A percentile compares a stretch with the other conserved stretches of the same genome.
These are phyloP conservation scores for Trogon melanurus DNA, from an alignment of 2,113 vertebrate genomes.

Conservation along the genomic window DNA sequence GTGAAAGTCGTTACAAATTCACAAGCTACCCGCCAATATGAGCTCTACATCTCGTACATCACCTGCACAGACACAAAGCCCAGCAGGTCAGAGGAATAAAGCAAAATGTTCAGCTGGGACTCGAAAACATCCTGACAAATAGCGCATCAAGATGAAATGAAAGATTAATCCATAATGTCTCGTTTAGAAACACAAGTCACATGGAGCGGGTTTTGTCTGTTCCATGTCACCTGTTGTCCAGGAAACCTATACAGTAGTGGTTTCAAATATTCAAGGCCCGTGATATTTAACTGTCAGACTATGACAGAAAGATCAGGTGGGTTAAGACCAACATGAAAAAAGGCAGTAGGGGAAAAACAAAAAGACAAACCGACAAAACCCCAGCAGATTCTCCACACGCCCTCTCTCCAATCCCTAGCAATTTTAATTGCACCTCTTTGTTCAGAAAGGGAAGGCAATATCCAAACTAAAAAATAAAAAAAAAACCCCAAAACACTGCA, in stretches of 20 bases:
- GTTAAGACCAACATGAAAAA: neutral
- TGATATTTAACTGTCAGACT: neutral
- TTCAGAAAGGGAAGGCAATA: neutral
- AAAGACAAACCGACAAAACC: neutral
- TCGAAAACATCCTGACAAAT: neutral
- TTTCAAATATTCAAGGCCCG: neutral
- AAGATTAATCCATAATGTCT: neutral
- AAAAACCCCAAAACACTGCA: fast-evolving
- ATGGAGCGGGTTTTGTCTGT: neutral
- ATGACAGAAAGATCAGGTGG: neutral
- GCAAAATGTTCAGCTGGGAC: neutral
- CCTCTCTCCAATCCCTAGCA: neutral
- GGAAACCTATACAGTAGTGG: neutral
- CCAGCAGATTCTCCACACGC: neutral
- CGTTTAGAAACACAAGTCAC: neutral
- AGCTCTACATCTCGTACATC: neutral
- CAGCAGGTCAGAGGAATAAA: neutral
- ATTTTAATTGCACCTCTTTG: neutral
- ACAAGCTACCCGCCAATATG: neutral
- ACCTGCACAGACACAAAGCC: neutral
- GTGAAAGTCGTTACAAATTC: neutral
- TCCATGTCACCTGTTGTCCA: neutral
- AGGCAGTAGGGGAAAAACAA: neutral
- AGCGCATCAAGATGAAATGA: neutral
- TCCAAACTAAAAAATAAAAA: neutral